Evolutionary conservation across 2,113 vertebrate species (phyloP).

Genomic region (Lagopus leucura): DNA sequence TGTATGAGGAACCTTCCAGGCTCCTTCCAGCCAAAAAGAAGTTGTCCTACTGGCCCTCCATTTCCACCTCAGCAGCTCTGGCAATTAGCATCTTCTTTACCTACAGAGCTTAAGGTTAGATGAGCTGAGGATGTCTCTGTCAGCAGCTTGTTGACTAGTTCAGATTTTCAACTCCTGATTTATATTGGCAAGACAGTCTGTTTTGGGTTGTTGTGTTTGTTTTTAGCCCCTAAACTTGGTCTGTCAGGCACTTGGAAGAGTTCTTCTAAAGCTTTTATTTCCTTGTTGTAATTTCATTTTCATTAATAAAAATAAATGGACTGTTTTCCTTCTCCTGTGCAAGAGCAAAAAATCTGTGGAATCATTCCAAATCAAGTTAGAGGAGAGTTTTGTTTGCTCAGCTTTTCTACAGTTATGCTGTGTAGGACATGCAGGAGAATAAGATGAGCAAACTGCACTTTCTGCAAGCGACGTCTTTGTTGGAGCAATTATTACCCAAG

Average conservation of each 20-base stretch:
- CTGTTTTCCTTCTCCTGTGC: background rate
- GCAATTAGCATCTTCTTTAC: conserved; percentile 29
- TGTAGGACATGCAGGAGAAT: background rate
- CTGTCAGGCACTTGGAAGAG: conserved; percentile 37
- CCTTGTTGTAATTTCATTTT: conserved; percentile 3
- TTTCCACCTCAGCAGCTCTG: background rate
- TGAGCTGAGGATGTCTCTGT: conserved; percentile 26
- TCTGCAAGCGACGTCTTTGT: background rate
- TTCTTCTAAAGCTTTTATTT: conserved; percentile 31
- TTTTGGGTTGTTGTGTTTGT: conserved; percentile 20
- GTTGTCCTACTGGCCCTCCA: background rate
- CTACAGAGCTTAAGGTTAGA: conserved; percentile 4
- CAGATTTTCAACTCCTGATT: conserved; percentile 62
- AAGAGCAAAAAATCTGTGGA: background rate
- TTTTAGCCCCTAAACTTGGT: background rate
- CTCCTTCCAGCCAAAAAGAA: background rate
- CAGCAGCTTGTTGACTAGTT: conserved; percentile 76
- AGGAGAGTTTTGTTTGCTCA: background rate
- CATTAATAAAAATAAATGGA: background rate
- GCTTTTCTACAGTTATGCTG: background rate
- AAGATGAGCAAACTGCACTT: background rate
- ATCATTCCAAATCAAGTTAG: background rate
- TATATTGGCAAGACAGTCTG: conserved; percentile 66
- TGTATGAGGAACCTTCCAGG: background rate
- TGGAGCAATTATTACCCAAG: background rate